Conservation (phyloP, 2,113 vertebrate species). For the Campylorhamphus procurvoides region DNA sequence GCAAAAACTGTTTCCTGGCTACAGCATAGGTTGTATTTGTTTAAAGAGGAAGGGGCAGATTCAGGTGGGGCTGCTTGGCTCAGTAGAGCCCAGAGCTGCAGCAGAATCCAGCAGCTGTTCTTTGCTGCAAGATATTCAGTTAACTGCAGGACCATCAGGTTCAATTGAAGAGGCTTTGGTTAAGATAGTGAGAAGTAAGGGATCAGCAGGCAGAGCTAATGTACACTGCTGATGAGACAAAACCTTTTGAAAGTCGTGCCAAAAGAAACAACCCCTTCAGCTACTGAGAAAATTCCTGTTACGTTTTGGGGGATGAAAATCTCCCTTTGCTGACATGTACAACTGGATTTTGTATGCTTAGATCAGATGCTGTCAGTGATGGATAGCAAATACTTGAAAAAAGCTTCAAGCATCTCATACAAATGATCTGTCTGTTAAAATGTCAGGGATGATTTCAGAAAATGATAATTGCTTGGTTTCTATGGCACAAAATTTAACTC, state of each 20-base stretch:
- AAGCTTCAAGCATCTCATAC: not conserved
- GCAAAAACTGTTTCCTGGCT: not conserved
- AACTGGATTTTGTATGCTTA: not conserved
- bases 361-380: not conserved
- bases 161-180: not conserved
- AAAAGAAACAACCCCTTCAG: constrained; percentile 1
- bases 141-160: not conserved
- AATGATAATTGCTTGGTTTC: not conserved
- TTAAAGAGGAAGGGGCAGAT: not conserved
- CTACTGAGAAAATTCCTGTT: constrained; percentile 25
- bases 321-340: not conserved
- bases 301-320: not conserved
- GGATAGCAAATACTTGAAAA: not conserved
- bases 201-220: not conserved
- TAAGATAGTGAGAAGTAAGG: not conserved
- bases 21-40: not conserved
- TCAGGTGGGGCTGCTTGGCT: not conserved
- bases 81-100: not conserved
- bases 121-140: not conserved
- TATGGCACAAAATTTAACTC: not conserved
- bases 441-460: not conserved
- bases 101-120: not conserved
- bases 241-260: not conserved
- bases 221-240: not conserved
- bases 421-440: not conserved